A percentile compares a stretch with the other conserved stretches of the same genome.
These are phyloP conservation scores for Nicator chloris DNA, from an alignment of 2,113 vertebrate species.

Conservation along the genomic window DNA sequence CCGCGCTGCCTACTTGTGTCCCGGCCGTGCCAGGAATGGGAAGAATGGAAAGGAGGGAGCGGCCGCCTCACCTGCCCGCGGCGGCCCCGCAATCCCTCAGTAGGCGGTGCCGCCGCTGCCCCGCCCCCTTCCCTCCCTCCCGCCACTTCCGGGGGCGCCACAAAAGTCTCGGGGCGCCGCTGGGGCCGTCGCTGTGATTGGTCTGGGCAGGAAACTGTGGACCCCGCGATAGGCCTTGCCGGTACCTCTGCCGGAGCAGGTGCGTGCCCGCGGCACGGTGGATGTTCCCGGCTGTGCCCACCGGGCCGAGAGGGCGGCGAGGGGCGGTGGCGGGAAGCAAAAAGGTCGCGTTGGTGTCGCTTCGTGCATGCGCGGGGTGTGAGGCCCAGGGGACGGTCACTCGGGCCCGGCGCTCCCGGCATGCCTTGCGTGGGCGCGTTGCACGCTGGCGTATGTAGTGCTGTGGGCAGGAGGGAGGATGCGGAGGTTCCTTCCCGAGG, in stretches of 20 bases:
- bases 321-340: background rate
- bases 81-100: background rate
- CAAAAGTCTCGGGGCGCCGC: conserved; percentile 12
- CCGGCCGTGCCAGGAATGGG: background rate
- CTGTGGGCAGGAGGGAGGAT: rapidly evolving
- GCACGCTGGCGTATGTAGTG: background rate
- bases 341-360: background rate
- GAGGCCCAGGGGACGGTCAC: rapidly evolving
- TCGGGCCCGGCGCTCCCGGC: background rate
- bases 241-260: background rate
- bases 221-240: rapidly evolving
- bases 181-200: background rate
- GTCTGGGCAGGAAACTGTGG: rapidly evolving
- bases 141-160: conserved; percentile 65
- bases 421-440: rapidly evolving
- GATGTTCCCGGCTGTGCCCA: background rate
- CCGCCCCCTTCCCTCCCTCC: background rate
- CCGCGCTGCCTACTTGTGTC: background rate
- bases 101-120: background rate
- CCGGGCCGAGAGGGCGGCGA: too few species aligned
- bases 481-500: rapidly evolving
- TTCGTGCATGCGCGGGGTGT: background rate
- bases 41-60: background rate
- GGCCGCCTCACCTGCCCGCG: background rate
- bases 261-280: background rate